phyloP scores from a whole-genome alignment of 2,797 vertebrate genomes.

The Syndactyla subalaris region DNA sequence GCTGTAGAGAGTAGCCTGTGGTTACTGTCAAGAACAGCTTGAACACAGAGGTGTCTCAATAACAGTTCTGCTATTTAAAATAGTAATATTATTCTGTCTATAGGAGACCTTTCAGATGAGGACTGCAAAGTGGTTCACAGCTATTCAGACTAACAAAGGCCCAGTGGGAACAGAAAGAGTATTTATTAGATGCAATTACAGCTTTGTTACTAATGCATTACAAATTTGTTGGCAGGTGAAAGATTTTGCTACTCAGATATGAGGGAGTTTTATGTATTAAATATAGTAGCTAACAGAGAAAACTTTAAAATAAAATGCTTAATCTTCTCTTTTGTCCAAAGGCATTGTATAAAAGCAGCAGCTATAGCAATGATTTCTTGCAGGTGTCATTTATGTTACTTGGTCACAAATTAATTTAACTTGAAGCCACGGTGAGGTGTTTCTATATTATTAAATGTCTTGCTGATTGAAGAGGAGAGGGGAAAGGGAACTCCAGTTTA shows the following conservation, averaged over 20 bases:
- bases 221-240: background rate
- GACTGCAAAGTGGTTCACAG: slow-evolving; percentile 6
- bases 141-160: slow-evolving; percentile 48
- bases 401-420: background rate
- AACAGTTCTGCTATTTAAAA: slow-evolving; percentile 29
- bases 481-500: background rate
- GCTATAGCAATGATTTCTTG: background rate
- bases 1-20: background rate
- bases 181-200: slow-evolving; percentile 30
- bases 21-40: slow-evolving; percentile 46
- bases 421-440: background rate
- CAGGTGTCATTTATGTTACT: background rate
- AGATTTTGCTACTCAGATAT: background rate
- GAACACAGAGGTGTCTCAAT: background rate
- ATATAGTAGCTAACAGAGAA: background rate
- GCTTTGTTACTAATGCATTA: slow-evolving; percentile 1
- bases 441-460: background rate
- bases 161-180: background rate
- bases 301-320: background rate
- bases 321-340: background rate
- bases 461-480: background rate
- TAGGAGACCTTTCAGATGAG: slow-evolving; percentile 32
- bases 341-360: background rate
- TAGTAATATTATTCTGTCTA: slow-evolving; percentile 27
- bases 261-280: background rate